phyloP scores from a whole-genome alignment of 2,888 invertebrate genomes.

The Alloscopus bannaensis region DNA sequence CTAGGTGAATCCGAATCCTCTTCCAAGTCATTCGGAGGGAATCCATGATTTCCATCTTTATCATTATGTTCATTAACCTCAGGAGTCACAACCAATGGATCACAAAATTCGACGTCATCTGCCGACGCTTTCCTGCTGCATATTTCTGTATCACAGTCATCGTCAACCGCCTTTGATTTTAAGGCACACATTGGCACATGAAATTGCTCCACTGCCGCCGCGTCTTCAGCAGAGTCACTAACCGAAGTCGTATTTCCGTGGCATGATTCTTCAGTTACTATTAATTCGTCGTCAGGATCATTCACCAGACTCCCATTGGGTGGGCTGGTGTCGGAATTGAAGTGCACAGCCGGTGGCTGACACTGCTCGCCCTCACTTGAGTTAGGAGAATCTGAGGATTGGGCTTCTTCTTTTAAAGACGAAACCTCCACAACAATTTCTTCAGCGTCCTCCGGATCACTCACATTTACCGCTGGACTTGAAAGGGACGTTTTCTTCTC shows the following conservation, averaged over 20 bases:
- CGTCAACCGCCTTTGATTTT: neutral
- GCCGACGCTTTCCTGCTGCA: too few species aligned
- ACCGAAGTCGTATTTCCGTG: neutral
- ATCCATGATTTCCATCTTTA: too few species aligned
- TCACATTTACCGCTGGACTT: neutral
- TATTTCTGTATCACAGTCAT: constrained; percentile 9
- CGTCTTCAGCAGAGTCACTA: neutral
- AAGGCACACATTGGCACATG: constrained; percentile 25
- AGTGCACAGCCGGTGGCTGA: neutral
- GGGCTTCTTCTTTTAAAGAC: neutral
- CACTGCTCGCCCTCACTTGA: neutral
- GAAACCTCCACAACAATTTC: constrained; percentile 1
- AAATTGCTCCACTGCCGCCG: too few species aligned
- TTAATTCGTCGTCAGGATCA: neutral
- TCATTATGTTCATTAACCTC: too few species aligned
- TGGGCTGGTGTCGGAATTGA: neutral
- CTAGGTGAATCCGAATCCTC: too few species aligned
- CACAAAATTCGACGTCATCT: too few species aligned
- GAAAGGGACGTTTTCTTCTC: constrained; percentile 4
- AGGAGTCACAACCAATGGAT: too few species aligned
- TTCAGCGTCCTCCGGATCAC: constrained; percentile 2
- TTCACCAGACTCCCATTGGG: neutral
- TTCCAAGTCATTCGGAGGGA: too few species aligned
- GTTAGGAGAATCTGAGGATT: neutral
- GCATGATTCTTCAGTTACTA: neutral